A percentile compares a stretch with the other conserved stretches of the same genome.
Conservation (phyloP, 2,113 vertebrate genomes). For the Perognathus longimembris region DNA sequence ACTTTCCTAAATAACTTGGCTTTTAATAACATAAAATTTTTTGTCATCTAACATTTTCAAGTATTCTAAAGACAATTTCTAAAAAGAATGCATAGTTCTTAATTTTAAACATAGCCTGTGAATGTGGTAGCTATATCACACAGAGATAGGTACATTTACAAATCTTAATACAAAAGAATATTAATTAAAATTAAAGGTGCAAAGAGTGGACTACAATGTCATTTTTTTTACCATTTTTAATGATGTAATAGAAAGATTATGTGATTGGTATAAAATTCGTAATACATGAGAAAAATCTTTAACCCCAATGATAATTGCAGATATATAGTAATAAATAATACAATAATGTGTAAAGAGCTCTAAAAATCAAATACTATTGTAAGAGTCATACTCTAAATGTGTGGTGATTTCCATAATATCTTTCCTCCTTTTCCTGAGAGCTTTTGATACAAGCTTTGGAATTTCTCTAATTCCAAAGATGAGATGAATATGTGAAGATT, state of each 20-base stretch:
- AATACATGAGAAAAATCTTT: constrained; percentile 25
- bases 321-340: not conserved
- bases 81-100: constrained; percentile 45
- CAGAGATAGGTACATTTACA: not conserved
- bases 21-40: constrained; percentile 64
- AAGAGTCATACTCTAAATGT: not conserved
- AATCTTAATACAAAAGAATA: not conserved
- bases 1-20: constrained; percentile 51
- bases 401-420: not conserved
- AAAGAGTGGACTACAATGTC: not conserved
- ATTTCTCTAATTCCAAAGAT: not conserved
- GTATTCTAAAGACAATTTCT: constrained; percentile 64
- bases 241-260: not conserved
- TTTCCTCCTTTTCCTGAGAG: not conserved
- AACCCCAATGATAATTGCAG: not conserved
- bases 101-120: constrained; percentile 56
- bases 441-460: not conserved
- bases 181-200: constrained; percentile 4
- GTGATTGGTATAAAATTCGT: not conserved
- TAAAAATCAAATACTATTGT: not conserved
- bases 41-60: constrained; percentile 61
- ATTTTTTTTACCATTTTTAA: not conserved
- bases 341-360: not conserved
- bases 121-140: constrained; percentile 25
- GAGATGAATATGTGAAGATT: not conserved